A percentile compares a stretch with the other conserved stretches of the same genome.
phyloP scores from a whole-genome alignment of 2,888 invertebrate genomes.

The Anticlea derivata region DNA sequence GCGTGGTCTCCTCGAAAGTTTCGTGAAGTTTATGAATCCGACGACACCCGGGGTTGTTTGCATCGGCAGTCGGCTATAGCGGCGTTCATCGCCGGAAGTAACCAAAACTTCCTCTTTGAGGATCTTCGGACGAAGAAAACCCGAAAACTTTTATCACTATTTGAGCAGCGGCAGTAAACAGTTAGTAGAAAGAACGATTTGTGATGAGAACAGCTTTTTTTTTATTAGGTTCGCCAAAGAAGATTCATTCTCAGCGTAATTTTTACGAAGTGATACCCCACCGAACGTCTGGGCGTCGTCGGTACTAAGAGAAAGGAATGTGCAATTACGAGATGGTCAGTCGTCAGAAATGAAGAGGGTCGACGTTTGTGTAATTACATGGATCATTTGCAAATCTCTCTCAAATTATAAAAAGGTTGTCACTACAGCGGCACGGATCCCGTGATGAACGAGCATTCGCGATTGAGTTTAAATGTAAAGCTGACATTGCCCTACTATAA shows the following conservation, averaged over 20 bases:
- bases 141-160: constrained; percentile 55
- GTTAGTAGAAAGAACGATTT: constrained; percentile 22
- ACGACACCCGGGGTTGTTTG: constrained; percentile 63
- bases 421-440: constrained; percentile 60
- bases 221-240: not conserved
- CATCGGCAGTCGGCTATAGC: constrained; percentile 46
- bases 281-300: constrained; percentile 39
- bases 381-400: constrained; percentile 79
- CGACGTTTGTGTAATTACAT: constrained; percentile 80
- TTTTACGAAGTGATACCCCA: constrained; percentile 37
- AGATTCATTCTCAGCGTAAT: constrained; percentile 5
- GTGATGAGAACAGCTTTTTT: constrained; percentile 14
- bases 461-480: constrained; percentile 54
- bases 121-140: constrained; percentile 45
- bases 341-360: constrained; percentile 78
- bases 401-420: constrained; percentile 77
- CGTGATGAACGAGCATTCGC: constrained; percentile 52
- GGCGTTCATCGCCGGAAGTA: constrained; percentile 50
- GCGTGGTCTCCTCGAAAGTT: constrained; percentile 51
- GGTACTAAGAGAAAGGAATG: constrained; percentile 53
- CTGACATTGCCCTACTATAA: constrained; percentile 29
- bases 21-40: constrained; percentile 60
- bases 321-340: constrained; percentile 63
- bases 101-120: constrained; percentile 62
- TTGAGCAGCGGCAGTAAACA: constrained; percentile 32